phyloP scores from a whole-genome alignment of 2,113 vertebrate genomes.

The Zapus hudsonius region DNA sequence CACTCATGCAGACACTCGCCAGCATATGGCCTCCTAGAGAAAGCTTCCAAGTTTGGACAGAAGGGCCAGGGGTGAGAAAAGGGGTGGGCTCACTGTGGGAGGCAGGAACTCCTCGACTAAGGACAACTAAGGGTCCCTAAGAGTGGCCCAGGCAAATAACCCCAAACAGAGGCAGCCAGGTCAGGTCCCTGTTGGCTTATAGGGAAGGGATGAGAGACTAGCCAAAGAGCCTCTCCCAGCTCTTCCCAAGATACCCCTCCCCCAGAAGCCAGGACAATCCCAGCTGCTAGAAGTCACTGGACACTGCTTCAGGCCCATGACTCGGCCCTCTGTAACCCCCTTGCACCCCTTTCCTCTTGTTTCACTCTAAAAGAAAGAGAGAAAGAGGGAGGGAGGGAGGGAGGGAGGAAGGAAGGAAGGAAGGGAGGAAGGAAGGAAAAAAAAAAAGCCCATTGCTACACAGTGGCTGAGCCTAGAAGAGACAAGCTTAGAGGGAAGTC shows the following conservation, averaged over 20 bases:
- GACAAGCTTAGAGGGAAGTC: neutral
- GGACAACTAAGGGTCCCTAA: neutral
- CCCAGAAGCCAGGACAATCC: constrained; percentile 35
- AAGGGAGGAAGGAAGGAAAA: no score
- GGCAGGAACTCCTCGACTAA: neutral
- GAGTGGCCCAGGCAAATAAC: constrained; percentile 18
- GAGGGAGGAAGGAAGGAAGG: no score
- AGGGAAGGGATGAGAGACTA: neutral
- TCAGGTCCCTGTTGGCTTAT: constrained; percentile 19
- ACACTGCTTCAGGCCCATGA: constrained; percentile 41
- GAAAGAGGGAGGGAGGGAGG: neutral
- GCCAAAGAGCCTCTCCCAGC: neutral
- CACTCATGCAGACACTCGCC: constrained; percentile 68
- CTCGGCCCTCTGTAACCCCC: constrained; percentile 68
- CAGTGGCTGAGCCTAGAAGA: constrained; percentile 11
- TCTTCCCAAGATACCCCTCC: constrained; percentile 16
- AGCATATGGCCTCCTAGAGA: constrained; percentile 53
- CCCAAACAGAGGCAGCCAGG: neutral
- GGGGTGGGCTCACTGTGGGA: constrained; percentile 21
- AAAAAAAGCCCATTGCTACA: constrained; percentile 4
- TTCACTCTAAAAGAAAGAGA: constrained; percentile 3
- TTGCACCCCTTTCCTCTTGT: constrained; percentile 54
- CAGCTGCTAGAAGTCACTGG: constrained; percentile 62
- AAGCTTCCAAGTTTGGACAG: constrained; percentile 72
- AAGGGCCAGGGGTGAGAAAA: constrained; percentile 66